Percentiles rank a stretch among this genome's conserved stretches.
Conservation (phyloP, 2,797 vertebrate genomes). For the Atherinosoma microstoma region DNA sequence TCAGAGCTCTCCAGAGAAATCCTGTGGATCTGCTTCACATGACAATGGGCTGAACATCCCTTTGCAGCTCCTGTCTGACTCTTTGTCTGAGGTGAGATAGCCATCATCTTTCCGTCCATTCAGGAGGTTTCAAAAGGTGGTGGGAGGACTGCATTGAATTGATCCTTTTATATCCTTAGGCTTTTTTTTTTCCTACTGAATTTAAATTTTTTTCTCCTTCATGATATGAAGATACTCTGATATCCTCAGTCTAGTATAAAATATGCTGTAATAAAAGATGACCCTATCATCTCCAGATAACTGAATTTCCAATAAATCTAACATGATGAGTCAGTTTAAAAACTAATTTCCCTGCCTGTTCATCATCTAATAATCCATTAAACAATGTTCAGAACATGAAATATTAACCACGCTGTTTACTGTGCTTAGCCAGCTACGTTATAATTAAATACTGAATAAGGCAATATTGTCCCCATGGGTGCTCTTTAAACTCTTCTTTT, state of each 20-base stretch:
- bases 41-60: conserved; percentile 41
- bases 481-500: conserved; percentile 46
- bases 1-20: conserved; percentile 28
- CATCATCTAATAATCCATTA: conserved; percentile 67
- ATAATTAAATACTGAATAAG: conserved; percentile 63
- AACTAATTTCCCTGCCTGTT: conserved; percentile 37
- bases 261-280: conserved; percentile 35
- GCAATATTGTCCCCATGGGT: conserved; percentile 62
- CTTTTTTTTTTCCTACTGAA: conserved; percentile 20
- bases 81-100: conserved; percentile 56
- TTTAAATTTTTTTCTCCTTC: conserved; percentile 35
- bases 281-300: conserved; percentile 40
- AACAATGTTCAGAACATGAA: conserved; percentile 61
- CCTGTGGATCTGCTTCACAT: conserved; percentile 27
- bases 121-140: conserved; percentile 34
- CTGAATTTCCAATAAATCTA: conserved; percentile 52
- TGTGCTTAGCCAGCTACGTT: conserved; percentile 54
- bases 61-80: conserved; percentile 36
- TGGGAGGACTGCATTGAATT: conserved; percentile 38
- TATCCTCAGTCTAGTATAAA: conserved; percentile 25
- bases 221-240: conserved; percentile 34
- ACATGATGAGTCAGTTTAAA: conserved; percentile 53
- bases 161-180: conserved; percentile 44
- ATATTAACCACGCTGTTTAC: conserved; percentile 71
- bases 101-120: conserved; percentile 48